phyloP scores from a whole-genome alignment of 2,113 vertebrate genomes.

The Columba livia region DNA sequence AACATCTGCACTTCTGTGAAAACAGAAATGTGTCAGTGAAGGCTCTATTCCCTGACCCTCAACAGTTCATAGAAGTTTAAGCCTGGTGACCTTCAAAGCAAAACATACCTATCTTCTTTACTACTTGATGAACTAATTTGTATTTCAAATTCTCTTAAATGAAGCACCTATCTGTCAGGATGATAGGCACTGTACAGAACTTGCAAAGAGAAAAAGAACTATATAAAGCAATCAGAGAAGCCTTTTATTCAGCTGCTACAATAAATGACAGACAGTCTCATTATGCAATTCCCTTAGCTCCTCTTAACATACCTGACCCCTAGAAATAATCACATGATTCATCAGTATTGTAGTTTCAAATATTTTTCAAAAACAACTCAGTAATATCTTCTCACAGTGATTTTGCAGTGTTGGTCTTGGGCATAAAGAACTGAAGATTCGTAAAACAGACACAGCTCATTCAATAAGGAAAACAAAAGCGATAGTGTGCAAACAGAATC shows the following conservation, averaged over 20 bases:
- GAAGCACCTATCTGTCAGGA: conserved; percentile 49
- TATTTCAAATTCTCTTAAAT: conserved; percentile 50
- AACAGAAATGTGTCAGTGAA: neutral
- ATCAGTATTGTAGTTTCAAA: neutral
- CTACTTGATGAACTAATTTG: conserved; percentile 51
- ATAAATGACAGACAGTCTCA: conserved; percentile 33
- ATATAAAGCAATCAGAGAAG: conserved; percentile 50
- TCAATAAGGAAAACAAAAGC: neutral
- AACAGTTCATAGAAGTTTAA: neutral
- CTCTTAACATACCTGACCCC: conserved; percentile 36
- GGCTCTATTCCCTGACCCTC: neutral
- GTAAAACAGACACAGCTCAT: neutral
- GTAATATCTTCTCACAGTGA: neutral
- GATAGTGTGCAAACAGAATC: neutral
- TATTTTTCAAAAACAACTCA: neutral
- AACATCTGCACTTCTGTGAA: neutral
- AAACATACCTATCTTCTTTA: conserved; percentile 16
- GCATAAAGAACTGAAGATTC: neutral
- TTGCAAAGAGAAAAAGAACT: conserved; percentile 33
- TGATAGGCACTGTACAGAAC: conserved; percentile 43
- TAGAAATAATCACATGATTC: conserved; percentile 20
- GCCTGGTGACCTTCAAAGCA: conserved; percentile 30
- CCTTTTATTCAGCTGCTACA: conserved; percentile 40
- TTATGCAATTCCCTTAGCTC: conserved; percentile 48
- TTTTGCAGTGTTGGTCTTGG: neutral